Evolutionary conservation across 2,113 vertebrate species (phyloP).

Genomic region (Athene noctua): DNA sequence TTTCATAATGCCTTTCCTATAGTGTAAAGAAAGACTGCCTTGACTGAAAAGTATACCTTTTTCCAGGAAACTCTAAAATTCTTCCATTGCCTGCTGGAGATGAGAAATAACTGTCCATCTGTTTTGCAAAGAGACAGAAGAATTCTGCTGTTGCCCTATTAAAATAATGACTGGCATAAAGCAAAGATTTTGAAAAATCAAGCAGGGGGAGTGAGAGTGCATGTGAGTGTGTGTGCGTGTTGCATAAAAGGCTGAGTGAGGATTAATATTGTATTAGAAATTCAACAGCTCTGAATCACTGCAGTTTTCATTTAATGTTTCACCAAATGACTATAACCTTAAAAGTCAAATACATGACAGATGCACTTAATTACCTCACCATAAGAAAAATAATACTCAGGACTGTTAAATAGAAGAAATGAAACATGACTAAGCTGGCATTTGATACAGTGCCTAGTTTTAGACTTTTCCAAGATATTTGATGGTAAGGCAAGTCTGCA

Average conservation of each 20-base stretch:
- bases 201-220: background rate
- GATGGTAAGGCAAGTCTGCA: background rate
- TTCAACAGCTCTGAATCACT: conserved; percentile 50
- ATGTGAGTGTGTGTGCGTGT: background rate
- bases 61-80: background rate
- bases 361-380: conserved; percentile 44
- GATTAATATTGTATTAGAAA: conserved; percentile 18
- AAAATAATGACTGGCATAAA: background rate
- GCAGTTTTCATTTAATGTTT: conserved; percentile 50
- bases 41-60: background rate
- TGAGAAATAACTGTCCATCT: background rate
- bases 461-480: conserved; percentile 19
- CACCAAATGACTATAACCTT: conserved; percentile 51
- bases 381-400: conserved; percentile 38
- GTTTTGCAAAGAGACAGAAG: background rate
- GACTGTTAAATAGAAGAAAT: conserved; percentile 16
- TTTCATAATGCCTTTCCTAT: background rate
- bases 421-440: conserved; percentile 52
- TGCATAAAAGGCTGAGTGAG: background rate
- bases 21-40: background rate
- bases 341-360: conserved; percentile 55
- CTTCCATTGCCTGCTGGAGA: background rate
- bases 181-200: background rate
- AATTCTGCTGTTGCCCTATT: background rate
- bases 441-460: conserved; percentile 27